phyloP scores from a whole-genome alignment of 2,888 invertebrate genomes.

The Campoletis raptor region DNA sequence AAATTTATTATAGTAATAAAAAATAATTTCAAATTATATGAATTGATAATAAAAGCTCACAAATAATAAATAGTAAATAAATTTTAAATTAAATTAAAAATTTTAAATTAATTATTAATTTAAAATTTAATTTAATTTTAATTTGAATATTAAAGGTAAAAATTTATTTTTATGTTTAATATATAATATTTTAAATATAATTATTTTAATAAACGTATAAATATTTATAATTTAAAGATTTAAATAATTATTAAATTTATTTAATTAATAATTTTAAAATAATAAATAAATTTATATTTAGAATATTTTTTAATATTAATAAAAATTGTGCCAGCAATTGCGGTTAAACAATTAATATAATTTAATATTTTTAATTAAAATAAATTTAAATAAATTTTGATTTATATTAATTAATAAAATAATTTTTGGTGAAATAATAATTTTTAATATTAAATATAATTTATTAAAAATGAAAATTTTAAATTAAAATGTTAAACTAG shows the following conservation, averaged over 20 bases:
- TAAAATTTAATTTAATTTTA: no score
- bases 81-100: no score
- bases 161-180: no score
- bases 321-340: constrained; percentile 88
- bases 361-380: constrained; percentile 86
- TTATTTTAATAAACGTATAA: not conserved
- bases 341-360: constrained; percentile 85
- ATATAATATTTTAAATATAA: not conserved
- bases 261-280: constrained; percentile 71
- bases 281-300: constrained; percentile 88
- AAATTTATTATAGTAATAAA: no score
- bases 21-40: no score
- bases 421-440: constrained; percentile 51
- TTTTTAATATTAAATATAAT: constrained; percentile 70
- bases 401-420: not conserved
- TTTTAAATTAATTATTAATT: no score
- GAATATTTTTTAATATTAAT: constrained; percentile 87
- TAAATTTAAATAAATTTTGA: constrained; percentile 83
- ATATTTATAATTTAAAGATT: not conserved
- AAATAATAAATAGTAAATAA: no score
- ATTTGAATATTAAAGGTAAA: no score
- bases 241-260: not conserved
- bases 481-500: constrained; percentile 86
- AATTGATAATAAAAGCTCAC: no score
- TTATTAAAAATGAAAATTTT: constrained; percentile 40